Evolutionary conservation across 2,797 vertebrate species (phyloP).

Genomic region (Macropodus opercularis): DNA sequence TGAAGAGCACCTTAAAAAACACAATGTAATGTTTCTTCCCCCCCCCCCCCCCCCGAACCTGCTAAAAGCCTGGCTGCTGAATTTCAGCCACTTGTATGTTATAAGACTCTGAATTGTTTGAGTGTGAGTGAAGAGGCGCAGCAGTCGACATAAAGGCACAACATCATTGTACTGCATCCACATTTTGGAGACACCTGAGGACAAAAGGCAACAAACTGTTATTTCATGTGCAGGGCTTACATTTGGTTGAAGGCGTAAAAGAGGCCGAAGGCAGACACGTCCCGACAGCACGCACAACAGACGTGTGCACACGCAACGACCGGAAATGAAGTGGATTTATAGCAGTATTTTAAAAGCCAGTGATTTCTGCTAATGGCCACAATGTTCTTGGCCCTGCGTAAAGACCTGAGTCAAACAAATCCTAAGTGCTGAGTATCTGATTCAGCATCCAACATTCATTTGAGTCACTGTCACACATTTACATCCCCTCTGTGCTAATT

Average conservation of each 20-base stretch:
- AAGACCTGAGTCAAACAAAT: conserved; percentile 66
- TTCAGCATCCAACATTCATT: conserved; percentile 32
- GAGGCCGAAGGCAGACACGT: neutral
- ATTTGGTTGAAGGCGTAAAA: neutral
- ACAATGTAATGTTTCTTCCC: neutral
- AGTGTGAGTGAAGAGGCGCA: conserved; percentile 1
- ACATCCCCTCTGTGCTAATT: conserved; percentile 30
- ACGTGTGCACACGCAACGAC: too few relatives aligned
- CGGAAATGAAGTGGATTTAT: conserved; percentile 64
- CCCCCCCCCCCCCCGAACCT: too few relatives aligned
- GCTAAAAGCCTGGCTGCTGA: neutral
- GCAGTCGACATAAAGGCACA: neutral
- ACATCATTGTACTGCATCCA: neutral
- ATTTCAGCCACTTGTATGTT: neutral
- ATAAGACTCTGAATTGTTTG: neutral
- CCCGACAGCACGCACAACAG: neutral
- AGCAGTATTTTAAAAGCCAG: conserved; percentile 71
- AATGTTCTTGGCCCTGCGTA: conserved; percentile 47
- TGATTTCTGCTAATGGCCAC: conserved; percentile 79
- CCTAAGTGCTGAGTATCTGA: conserved; percentile 61
- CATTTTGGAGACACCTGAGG: neutral
- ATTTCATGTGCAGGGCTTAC: neutral
- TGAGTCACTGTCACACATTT: conserved; percentile 32
- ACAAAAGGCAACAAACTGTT: conserved; percentile 1
- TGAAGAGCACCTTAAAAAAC: neutral